phyloP scores from a whole-genome alignment of 2,797 vertebrate genomes.

The Trachops cirrhosus region DNA sequence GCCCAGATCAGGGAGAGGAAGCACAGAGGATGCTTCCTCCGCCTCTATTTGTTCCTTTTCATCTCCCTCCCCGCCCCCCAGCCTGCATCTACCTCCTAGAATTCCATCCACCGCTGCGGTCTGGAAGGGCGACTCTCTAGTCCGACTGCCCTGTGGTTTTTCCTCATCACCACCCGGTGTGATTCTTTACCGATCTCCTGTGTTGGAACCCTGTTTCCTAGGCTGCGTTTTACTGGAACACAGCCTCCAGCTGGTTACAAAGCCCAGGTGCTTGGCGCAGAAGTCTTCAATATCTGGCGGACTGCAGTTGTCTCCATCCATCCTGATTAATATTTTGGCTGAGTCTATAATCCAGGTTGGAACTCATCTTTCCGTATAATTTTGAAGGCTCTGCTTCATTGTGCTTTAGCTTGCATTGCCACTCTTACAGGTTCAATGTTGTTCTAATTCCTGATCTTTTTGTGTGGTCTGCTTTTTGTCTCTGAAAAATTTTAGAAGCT shows the following conservation, averaged over 20 bases:
- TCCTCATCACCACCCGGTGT: not conserved
- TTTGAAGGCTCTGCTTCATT: not conserved
- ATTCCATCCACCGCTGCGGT: not conserved
- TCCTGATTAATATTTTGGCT: not conserved
- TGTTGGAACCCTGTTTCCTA: not conserved
- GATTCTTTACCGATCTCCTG: not conserved
- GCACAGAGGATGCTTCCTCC: not conserved
- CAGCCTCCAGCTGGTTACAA: not conserved
- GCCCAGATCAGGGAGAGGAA: not conserved
- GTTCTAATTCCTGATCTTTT: not conserved
- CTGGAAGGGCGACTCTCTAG: not conserved
- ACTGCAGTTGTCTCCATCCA: not conserved
- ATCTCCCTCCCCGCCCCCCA: not conserved
- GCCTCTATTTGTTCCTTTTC: not conserved
- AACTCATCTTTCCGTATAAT: not conserved
- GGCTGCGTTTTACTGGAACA: not conserved
- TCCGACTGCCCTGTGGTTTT: not conserved
- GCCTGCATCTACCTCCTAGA: not conserved
- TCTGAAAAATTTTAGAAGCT: not conserved
- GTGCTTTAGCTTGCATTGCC: not conserved
- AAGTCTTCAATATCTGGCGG: not conserved
- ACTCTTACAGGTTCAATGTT: not conserved
- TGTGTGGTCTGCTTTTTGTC: not conserved
- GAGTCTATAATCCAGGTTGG: not conserved
- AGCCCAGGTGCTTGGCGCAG: not conserved